Evolutionary conservation across 2,797 vertebrate species (phyloP).

Genomic region (Xenopus petersii): DNA sequence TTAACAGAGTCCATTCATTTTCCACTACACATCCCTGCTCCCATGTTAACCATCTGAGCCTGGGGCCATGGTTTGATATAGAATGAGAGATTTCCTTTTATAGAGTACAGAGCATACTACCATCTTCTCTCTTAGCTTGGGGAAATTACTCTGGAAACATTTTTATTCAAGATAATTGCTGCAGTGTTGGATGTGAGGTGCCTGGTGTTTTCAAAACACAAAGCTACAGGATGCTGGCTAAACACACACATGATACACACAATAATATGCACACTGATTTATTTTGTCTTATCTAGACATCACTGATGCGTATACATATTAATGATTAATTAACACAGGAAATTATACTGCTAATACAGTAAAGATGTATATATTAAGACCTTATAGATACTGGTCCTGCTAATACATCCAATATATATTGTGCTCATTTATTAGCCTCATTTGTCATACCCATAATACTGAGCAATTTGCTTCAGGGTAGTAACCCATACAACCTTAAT

Average conservation of each 20-base stretch:
- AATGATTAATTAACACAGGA: too few relatives aligned
- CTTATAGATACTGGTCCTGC: too few relatives aligned
- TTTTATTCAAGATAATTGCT: slow-evolving; percentile 6
- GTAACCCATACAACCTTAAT: too few relatives aligned
- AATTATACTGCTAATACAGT: too few relatives aligned
- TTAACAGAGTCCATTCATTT: slow-evolving; percentile 19
- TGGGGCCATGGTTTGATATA: slow-evolving; percentile 32
- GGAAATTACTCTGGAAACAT: neutral
- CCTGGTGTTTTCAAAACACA: neutral
- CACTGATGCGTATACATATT: too few relatives aligned
- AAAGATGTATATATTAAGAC: too few relatives aligned
- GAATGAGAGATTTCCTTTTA: slow-evolving; percentile 27
- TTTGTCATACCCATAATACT: too few relatives aligned
- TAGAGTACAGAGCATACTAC: slow-evolving; percentile 14
- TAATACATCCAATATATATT: too few relatives aligned
- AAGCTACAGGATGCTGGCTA: neutral
- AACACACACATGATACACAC: neutral
- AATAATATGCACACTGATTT: too few relatives aligned
- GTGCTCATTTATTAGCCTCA: too few relatives aligned
- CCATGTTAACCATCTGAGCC: slow-evolving; percentile 41
- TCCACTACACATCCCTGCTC: slow-evolving; percentile 35
- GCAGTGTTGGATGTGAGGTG: neutral
- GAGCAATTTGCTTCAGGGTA: too few relatives aligned
- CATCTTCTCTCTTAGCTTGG: neutral
- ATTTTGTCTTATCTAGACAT: too few relatives aligned